Evolutionary conservation across 1,140 invertebrate genomes (phyloP).

Genomic region (Drosophila kepulauana): DNA sequence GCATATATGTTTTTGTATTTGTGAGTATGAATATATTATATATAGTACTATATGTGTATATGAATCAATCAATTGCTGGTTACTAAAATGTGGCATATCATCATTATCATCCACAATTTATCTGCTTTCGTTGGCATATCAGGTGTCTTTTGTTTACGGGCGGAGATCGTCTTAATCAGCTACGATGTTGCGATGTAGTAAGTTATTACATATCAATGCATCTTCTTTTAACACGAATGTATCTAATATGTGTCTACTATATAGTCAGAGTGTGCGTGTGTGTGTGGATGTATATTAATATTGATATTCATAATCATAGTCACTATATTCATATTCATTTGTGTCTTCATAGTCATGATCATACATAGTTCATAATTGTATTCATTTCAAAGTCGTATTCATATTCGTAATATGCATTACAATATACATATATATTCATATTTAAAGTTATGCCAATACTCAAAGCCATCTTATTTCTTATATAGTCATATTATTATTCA

Average conservation of each 20-base stretch:
- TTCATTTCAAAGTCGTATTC: not conserved
- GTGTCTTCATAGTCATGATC: not conserved
- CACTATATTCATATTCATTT: constrained; percentile 2
- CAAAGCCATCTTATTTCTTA: not conserved
- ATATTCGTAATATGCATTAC: not conserved
- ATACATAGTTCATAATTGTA: not conserved
- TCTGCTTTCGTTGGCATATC: constrained; percentile 14
- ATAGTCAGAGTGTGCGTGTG: too few species aligned
- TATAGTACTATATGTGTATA: not conserved
- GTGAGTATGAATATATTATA: too few species aligned
- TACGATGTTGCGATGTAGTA: not conserved
- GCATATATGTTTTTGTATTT: too few species aligned
- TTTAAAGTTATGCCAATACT: not conserved
- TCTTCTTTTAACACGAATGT: not conserved
- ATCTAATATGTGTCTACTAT: not conserved
- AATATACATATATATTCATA: constrained; percentile 7
- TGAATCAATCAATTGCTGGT: constrained; percentile 4
- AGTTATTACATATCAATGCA: not conserved
- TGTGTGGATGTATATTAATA: not conserved
- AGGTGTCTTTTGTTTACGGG: constrained; percentile 2
- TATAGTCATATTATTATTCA: constrained; percentile 1
- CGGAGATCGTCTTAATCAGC: constrained; percentile 9
- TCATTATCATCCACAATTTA: not conserved
- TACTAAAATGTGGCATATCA: constrained; percentile 2
- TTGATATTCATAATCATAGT: not conserved